Percentiles rank a stretch among this genome's conserved stretches.
These are phyloP conservation scores for Adineta ricciae DNA, from an alignment of 2,888 invertebrate species.

Conservation along the genomic window DNA sequence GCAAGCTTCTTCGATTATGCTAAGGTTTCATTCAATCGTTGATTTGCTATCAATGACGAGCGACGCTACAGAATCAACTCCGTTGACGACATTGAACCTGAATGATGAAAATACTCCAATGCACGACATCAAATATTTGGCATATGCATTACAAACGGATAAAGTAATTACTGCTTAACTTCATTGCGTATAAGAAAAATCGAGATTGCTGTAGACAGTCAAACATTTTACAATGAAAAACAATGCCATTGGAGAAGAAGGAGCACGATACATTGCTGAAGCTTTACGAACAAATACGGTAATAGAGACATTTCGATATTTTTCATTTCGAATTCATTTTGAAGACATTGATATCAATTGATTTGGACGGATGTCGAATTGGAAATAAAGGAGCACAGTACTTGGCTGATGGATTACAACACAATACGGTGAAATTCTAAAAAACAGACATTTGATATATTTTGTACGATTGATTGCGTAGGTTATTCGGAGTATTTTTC, in stretches of 20 bases:
- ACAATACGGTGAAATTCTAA: background rate
- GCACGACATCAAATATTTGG: background rate
- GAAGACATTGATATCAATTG: background rate
- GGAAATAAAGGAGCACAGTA: background rate
- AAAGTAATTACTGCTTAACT: background rate
- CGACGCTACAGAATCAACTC: background rate
- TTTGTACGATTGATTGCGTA: background rate
- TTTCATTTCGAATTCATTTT: background rate
- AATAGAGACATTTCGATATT: background rate
- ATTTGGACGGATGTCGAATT: background rate
- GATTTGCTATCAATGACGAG: background rate
- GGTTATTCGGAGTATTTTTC: background rate
- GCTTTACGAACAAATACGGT: background rate
- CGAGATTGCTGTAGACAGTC: background rate
- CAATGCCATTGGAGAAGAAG: background rate
- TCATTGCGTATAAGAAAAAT: background rate
- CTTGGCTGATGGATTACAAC: background rate
- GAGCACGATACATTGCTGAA: background rate
- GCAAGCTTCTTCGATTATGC: background rate
- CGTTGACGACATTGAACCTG: background rate
- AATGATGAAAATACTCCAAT: background rate
- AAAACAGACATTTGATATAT: background rate
- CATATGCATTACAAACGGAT: background rate
- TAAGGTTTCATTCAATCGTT: background rate
- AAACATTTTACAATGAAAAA: background rate